Evolutionary conservation across 2,113 vertebrate genomes (phyloP).

Genomic region (Bubo scandiacus): DNA sequence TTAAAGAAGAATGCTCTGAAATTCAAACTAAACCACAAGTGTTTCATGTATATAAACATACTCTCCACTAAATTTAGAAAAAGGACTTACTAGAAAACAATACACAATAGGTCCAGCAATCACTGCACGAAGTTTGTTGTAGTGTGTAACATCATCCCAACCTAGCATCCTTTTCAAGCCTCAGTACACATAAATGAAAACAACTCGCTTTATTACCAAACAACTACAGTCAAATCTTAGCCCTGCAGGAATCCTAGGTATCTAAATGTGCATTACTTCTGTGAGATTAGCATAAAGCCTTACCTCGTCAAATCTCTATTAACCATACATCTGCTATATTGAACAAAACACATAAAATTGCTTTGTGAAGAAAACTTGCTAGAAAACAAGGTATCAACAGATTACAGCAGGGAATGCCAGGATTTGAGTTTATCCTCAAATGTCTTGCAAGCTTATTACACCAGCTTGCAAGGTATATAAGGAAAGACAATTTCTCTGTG

Average conservation of each 20-base stretch:
- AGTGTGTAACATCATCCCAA: neutral
- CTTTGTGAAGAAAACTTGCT: neutral
- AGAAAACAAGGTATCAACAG: neutral
- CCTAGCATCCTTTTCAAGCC: neutral
- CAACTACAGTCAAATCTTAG: neutral
- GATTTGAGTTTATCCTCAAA: neutral
- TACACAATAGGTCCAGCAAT: neutral
- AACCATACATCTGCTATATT: neutral
- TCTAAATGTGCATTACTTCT: neutral
- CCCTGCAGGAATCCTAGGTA: neutral
- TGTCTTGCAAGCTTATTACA: neutral
- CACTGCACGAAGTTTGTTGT: neutral
- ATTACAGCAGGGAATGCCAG: neutral
- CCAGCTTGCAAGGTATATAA: neutral
- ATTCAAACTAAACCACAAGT: neutral
- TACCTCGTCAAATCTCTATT: neutral
- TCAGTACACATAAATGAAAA: neutral
- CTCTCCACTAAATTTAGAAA: neutral
- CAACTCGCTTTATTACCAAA: neutral
- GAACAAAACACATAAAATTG: neutral
- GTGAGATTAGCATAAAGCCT: neutral
- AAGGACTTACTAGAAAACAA: neutral
- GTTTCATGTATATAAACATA: neutral
- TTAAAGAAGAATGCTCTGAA: neutral
- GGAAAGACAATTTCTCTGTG: neutral